phyloP scores from a whole-genome alignment of 2,797 vertebrate species.

The Tapera naevia region DNA sequence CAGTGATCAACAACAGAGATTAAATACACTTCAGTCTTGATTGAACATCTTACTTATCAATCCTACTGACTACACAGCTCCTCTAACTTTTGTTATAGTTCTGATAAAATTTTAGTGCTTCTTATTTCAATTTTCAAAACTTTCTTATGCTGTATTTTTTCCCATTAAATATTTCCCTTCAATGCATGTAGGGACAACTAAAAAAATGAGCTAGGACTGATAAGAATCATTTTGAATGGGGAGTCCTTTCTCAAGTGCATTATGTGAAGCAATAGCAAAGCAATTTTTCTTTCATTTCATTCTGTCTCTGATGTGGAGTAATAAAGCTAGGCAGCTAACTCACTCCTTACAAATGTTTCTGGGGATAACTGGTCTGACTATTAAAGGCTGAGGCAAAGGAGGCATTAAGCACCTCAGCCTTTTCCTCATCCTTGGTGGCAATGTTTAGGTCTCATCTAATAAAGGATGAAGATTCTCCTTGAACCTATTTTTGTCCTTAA shows the following conservation, averaged over 20 bases:
- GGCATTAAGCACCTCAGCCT: too few relatives aligned
- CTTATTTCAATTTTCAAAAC: constrained; percentile 24
- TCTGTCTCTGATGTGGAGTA: neutral
- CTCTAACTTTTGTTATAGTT: neutral
- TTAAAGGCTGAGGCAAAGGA: too few relatives aligned
- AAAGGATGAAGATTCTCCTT: too few relatives aligned
- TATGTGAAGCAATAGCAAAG: neutral
- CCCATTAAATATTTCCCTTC: neutral
- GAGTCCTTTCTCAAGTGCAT: neutral
- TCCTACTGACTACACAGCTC: constrained; percentile 2
- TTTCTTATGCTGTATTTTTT: neutral
- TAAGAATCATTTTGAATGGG: neutral
- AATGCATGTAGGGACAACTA: neutral
- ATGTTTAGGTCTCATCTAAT: too few relatives aligned
- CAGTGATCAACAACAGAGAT: constrained; percentile 58
- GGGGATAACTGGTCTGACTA: too few relatives aligned
- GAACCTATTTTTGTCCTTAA: too few relatives aligned
- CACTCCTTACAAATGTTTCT: neutral
- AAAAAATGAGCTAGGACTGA: neutral
- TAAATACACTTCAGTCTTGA: constrained; percentile 69
- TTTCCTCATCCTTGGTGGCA: too few relatives aligned
- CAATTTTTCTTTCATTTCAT: neutral
- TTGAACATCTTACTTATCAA: constrained; percentile 52
- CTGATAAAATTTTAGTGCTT: constrained; percentile 1
- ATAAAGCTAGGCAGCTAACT: neutral